Evolutionary conservation across 2,888 invertebrate species (phyloP), one percentile per base, ranked within the genome.

Genomic region (Exephanes ischioxanthus): DNA sequence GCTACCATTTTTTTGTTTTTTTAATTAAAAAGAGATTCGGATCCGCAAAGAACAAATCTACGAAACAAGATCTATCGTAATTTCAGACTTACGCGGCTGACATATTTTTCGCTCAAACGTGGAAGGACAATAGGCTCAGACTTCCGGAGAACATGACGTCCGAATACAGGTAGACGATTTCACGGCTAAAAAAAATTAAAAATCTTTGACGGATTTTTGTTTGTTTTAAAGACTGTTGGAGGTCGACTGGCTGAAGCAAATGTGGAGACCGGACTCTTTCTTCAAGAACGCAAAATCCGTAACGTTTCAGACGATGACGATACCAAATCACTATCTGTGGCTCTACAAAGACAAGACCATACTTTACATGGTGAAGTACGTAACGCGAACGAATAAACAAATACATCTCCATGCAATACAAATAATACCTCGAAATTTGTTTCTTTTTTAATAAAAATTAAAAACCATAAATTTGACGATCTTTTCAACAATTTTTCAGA

Each of bases 201-300:
- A 45, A 16, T 14, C 3, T 3, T 14, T 48, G 45, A 48, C 45
- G 45, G 45, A 16, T 48, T 48, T 48, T 48, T 3, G 0, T 5
- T 48, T 48, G 19, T 45, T 77, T 90, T 94, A 72, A 94, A 96
- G 97, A 91, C 95, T 98, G 75, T 94, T 98, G 41, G 98, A 98
- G 94, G 97, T 98, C 3, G 98, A 97, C 92, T 98, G 98, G 98
- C 94, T 98, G 89, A 98, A 98, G 92, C 97, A 97, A 92, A 98
- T 98, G 97, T 98, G 98, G 98, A 95, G 98, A 70, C 98, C 98
- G 0, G 98, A 98, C 94, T 98, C 98, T 6, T 98, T 98, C 94
- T 98, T 98, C 95, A 98, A 98, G 94, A 98, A 98, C 93, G 98
- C 98, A 71, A 98, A 98, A 94, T 97, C 97, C 0, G 98, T 98